Percentiles rank a stretch among this genome's conserved stretches.
Evolutionary conservation across 1,140 invertebrate species (phyloP).

Genomic region (Scaptomyza hsui): DNA sequence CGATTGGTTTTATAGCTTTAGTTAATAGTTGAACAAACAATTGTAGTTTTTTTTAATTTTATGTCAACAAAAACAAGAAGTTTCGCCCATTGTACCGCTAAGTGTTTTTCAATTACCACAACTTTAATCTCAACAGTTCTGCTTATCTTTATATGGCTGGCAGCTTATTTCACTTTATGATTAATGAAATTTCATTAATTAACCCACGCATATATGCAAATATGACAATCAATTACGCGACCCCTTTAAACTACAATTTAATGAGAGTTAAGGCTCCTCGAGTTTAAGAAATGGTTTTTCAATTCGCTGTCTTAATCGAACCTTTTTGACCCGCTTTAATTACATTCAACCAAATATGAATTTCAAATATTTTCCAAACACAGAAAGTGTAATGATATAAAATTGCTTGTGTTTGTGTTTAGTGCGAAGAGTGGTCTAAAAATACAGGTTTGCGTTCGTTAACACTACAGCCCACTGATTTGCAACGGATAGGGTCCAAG

Average conservation of each 20-base stretch:
- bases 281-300: slow-evolving; percentile 24
- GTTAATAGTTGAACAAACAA: neutral
- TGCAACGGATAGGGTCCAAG: too few species aligned
- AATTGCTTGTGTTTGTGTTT: too few species aligned
- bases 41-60: neutral
- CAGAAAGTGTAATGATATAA: too few species aligned
- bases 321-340: neutral
- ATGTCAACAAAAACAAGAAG: neutral
- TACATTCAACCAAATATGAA: neutral
- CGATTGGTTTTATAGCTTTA: neutral
- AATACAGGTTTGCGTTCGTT: too few species aligned
- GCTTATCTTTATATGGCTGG: neutral
- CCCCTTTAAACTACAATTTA: slow-evolving; percentile 2
- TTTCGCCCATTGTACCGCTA: neutral
- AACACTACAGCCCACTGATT: too few species aligned
- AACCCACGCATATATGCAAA: slow-evolving; percentile 41
- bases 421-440: too few species aligned
- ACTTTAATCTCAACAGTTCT: slow-evolving; percentile 27
- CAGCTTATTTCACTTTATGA: slow-evolving; percentile 13
- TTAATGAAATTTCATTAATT: slow-evolving; percentile 57
- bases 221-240: slow-evolving; percentile 10
- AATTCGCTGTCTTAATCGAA: neutral
- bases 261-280: neutral
- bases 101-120: slow-evolving; percentile 26
- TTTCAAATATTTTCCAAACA: too few species aligned